These are phyloP conservation scores for Polyodon spathula DNA, from an alignment of 2,113 vertebrate genomes.

Conservation along the genomic window DNA sequence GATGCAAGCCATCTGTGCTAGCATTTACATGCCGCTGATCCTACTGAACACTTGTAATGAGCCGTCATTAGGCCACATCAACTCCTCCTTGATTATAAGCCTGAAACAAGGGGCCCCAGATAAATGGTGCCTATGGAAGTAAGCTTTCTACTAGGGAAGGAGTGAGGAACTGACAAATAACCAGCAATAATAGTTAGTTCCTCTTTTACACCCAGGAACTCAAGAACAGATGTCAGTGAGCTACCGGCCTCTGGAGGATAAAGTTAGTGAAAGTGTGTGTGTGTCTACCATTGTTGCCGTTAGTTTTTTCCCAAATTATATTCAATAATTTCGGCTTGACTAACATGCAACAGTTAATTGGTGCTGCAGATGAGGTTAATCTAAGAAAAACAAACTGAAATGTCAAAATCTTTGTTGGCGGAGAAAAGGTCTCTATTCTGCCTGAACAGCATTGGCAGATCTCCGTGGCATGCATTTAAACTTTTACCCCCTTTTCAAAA, in stretches of 20 bases:
- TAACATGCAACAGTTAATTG: too few relatives aligned
- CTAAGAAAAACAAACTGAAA: neutral
- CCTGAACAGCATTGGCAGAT: neutral
- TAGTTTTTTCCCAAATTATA: too few relatives aligned
- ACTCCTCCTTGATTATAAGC: constrained; percentile 1
- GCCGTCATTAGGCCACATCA: constrained; percentile 1
- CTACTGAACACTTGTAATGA: constrained; percentile 15
- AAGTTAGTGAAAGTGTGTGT: too few relatives aligned
- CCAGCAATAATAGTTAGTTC: too few relatives aligned
- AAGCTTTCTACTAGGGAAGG: neutral
- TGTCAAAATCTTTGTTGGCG: neutral
- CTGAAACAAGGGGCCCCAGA: neutral
- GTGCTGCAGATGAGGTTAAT: neutral
- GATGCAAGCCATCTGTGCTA: constrained; percentile 20
- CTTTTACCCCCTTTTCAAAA: neutral
- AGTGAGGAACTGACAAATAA: too few relatives aligned
- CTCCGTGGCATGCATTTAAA: neutral
- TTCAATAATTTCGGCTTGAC: too few relatives aligned
- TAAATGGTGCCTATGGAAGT: neutral
- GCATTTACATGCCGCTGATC: constrained; percentile 19
- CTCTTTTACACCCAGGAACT: too few relatives aligned
- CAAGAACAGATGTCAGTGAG: too few relatives aligned
- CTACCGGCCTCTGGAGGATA: too few relatives aligned
- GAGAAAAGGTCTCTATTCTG: neutral
- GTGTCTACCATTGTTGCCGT: too few relatives aligned